Evolutionary conservation across 2,113 vertebrate genomes (phyloP), one percentile per base, ranked within the genome.

Genomic region (Crotalus tigris): DNA sequence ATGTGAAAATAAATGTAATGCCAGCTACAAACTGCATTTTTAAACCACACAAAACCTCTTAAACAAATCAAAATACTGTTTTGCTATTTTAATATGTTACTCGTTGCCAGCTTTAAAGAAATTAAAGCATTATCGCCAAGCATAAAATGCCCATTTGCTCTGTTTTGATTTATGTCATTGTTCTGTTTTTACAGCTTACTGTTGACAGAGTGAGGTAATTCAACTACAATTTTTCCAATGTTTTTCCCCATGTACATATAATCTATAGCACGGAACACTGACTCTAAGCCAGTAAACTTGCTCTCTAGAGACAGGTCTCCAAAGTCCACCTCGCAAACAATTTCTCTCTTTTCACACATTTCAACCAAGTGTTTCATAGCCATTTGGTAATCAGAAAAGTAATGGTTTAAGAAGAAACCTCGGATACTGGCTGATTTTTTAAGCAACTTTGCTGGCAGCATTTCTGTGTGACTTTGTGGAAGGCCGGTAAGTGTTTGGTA

Each of bases 211-310:
- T 97, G 98, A 95, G 97, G 96, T 96, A 99, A 96, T 95, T 99
- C 98, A 92, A 98, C 98, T 94, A 99, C 98, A 90, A 99, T 98
- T 97, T 99, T 99, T 93, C 99, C 99, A 94, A 98, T 97, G 97
- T 99, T 99, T 96, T 98, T 98, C 92, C 99, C 98, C 53, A 97
- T 97, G 95, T 99, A 99, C 98, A 99, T 98, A 97, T 99, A 98
- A 97, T 99, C 98, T 93, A 99, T 98, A 11, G 99, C 99, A 93
- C 97, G 97, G 98, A 98, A 99, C 75, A 99, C 96, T 0, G 99
- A 98, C 96, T 99, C 98, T 96, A 99, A 96, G 85, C 99, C 98
- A n/a, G 93, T 95, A 92, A 99, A 99, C 96, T 95, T 98, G 95
- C 98, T 98, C 96, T 96, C 98, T 0, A 97, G 95, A 75, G 98